A percentile compares a stretch with the other conserved stretches of the same genome.
Evolutionary conservation across 2,113 vertebrate genomes (phyloP).

Genomic region (Myanophis thanlyinensis): DNA sequence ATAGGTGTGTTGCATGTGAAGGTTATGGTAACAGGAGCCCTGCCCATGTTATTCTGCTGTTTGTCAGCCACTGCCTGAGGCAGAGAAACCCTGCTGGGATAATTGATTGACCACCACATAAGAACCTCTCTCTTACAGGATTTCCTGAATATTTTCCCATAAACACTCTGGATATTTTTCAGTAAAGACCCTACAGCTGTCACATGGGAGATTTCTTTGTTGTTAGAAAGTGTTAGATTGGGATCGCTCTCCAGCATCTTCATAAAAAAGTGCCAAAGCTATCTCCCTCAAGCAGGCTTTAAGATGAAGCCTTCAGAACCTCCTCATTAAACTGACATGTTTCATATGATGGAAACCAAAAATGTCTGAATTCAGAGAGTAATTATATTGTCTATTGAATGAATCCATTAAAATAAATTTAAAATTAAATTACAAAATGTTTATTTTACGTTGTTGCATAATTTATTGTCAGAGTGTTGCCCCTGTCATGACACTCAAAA

Average conservation of each 20-base stretch:
- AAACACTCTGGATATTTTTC: background rate
- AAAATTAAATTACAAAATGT: background rate
- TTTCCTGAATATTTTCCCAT: background rate
- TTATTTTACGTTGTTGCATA: background rate
- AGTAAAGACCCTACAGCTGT: background rate
- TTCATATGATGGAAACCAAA: background rate
- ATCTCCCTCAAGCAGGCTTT: background rate
- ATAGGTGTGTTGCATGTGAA: background rate
- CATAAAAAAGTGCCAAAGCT: background rate
- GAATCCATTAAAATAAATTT: background rate
- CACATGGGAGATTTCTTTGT: background rate
- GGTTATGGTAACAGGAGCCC: background rate
- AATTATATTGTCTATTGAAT: background rate
- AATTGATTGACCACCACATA: background rate
- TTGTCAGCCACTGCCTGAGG: background rate
- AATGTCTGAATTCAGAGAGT: too few relatives aligned
- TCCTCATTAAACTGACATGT: background rate
- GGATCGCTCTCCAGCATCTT: background rate
- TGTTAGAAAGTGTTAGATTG: background rate
- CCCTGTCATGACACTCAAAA: background rate
- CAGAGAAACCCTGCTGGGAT: background rate
- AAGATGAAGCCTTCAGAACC: background rate
- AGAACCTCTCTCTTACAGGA: background rate
- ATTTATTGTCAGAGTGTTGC: background rate
- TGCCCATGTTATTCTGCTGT: background rate